These are phyloP conservation scores for Petromus typicus DNA, from an alignment of 2,113 vertebrate species.

Conservation along the genomic window DNA sequence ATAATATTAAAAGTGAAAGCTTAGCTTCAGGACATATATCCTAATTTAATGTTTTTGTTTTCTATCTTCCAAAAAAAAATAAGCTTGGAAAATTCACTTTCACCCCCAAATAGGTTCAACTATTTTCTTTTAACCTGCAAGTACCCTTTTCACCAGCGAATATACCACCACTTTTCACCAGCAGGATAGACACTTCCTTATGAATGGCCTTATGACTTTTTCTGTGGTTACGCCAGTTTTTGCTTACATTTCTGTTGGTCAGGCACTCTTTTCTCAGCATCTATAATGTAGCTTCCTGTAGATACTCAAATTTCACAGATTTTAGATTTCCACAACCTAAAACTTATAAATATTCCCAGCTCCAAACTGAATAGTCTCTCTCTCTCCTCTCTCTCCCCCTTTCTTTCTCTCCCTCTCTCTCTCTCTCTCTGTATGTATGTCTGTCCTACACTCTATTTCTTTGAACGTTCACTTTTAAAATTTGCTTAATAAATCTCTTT, in stretches of 20 bases:
- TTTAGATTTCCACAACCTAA: background rate
- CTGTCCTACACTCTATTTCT: background rate
- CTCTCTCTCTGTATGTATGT: background rate
- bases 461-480: background rate
- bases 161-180: background rate
- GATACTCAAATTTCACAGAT: background rate
- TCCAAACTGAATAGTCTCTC: background rate
- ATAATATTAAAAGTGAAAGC: background rate
- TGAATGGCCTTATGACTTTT: background rate
- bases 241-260: background rate
- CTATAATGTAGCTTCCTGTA: background rate
- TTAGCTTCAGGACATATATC: background rate
- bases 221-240: background rate
- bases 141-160: background rate
- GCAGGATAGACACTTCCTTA: background rate
- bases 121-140: background rate
- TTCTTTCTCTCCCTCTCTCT: accelerated
- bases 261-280: background rate
- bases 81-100: background rate
- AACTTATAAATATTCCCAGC: background rate
- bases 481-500: background rate
- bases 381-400: background rate
- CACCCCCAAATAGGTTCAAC: background rate
- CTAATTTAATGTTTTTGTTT: background rate
- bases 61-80: background rate